Base-by-base conservation (phyloP, 1,140 invertebrate species). In the Copidosoma floridanum region DNA sequence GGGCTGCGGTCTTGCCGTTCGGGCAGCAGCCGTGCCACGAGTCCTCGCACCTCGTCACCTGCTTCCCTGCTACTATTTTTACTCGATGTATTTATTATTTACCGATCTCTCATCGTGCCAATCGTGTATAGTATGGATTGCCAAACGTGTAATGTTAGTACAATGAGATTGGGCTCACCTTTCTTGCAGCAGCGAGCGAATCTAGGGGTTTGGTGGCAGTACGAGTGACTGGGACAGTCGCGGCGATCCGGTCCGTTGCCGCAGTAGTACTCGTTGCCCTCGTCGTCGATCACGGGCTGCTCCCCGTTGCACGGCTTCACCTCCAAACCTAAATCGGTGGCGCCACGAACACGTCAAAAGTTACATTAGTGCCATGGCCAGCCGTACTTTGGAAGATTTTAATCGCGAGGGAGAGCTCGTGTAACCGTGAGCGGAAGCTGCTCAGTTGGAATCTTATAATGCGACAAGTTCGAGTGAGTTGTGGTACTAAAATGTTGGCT, bases 261-360 rank as follows among this genome's bases (percentile, higher is more conserved):
- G 77, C 93, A 96, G 78, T 92, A 88, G 68, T 91, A 88, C 73
- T 95, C 92, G 55, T 85, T 83, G 2, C 87, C 86, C 5, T 82
- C 78, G 24, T 82, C 81, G 77, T 93, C 88, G 40, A 86, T 72
- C 68, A 95, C 77, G 12, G 92, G 91, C 53, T 85, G 77, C 68
- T 89, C 89, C 11, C 92, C 93, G 74, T 92, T 90, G 74, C 93
- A 96, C 0, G 93, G 90, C 65, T 90, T 88, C 16, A 91, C 88
- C 81, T 91, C 87, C 85, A 90, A 88, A 73, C 90, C 90, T 92
- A 75, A n/a, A n/a, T n/a, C n/a, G n/a, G n/a, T n/a, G 37, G n/a
- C 10, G 6, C 14, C 14, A 40, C n/a, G n/a, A n/a, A n/a, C n/a
- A n/a, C n/a, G n/a, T n/a, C n/a, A n/a, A n/a, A n/a, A n/a, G n/a